A percentile compares a stretch with the other conserved stretches of the same genome.
Evolutionary conservation across 64 coral and sea anemone genomes (phyloP).

Genomic region (Platygyra sinensis): DNA sequence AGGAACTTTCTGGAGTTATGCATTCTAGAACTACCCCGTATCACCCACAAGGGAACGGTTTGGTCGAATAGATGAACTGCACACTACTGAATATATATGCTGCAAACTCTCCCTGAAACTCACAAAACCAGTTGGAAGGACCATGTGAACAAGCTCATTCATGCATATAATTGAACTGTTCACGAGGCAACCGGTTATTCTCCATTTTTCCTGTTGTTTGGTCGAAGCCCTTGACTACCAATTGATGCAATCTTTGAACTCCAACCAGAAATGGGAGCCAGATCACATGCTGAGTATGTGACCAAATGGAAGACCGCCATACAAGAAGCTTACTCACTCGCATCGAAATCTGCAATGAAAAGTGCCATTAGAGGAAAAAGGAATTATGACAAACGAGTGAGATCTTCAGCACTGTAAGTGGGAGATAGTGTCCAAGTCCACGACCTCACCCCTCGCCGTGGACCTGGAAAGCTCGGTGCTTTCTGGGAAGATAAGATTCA

Average conservation of each 20-base stretch:
- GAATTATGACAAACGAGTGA: conserved; percentile 47
- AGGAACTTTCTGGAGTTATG: conserved; percentile 44
- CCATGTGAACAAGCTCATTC: conserved; percentile 59
- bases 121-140: conserved; percentile 57
- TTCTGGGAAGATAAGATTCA: conserved; percentile 59
- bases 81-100: conserved; percentile 55
- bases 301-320: conserved; percentile 56
- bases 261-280: not conserved
- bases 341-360: conserved; percentile 8
- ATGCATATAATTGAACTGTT: conserved; percentile 56
- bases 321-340: conserved; percentile 55
- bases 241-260: conserved; percentile 57
- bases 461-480: conserved; percentile 52
- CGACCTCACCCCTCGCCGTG: conserved; percentile 46
- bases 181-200: conserved; percentile 48
- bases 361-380: conserved; percentile 50
- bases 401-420: conserved; percentile 33
- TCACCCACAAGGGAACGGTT: conserved; percentile 55
- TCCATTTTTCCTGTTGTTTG: conserved; percentile 63
- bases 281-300: conserved; percentile 35
- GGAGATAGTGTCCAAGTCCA: conserved; percentile 65
- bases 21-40: conserved; percentile 55
- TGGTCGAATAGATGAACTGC: conserved; percentile 56
- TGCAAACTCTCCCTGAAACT: conserved; percentile 48
- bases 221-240: conserved; percentile 51